A percentile compares a stretch with the other conserved stretches of the same genome.
These are phyloP conservation scores for Leptinotarsa defecta DNA, from an alignment of 1,140 invertebrate species.

Conservation along the genomic window DNA sequence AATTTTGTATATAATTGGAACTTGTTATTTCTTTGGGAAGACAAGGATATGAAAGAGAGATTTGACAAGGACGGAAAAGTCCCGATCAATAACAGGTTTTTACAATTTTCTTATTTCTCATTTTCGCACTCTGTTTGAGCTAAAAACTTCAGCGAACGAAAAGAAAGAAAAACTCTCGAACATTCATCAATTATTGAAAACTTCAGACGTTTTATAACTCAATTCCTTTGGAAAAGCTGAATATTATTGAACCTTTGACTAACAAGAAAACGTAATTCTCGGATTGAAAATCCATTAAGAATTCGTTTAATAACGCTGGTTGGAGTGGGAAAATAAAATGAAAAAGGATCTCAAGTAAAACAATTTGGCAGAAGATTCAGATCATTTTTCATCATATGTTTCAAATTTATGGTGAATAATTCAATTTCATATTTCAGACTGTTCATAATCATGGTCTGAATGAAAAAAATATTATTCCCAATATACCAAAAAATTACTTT, in stretches of 20 bases:
- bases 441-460: no score
- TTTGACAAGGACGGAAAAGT: conserved; percentile 32
- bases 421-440: no score
- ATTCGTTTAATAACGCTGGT: conserved; percentile 10
- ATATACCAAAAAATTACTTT: background rate
- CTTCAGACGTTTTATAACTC: conserved; percentile 23
- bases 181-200: conserved; percentile 27
- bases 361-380: no score
- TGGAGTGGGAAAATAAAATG: no score
- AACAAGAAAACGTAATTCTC: conserved; percentile 16
- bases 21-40: conserved; percentile 48
- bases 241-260: conserved; percentile 20
- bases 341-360: no score
- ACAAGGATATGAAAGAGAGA: conserved; percentile 39
- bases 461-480: no score
- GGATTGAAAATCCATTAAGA: conserved; percentile 19
- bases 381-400: no score
- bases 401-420: no score
- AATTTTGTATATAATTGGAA: conserved; percentile 52
- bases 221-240: conserved; percentile 18
- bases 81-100: conserved; percentile 34
- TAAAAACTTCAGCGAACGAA: conserved; percentile 9
- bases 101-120: conserved; percentile 23
- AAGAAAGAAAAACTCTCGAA: conserved; percentile 19
- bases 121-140: conserved; percentile 5